Percentiles rank a stretch among this genome's conserved stretches.
phyloP scores from a whole-genome alignment of 2,113 vertebrate genomes.

The Prinia subflava region DNA sequence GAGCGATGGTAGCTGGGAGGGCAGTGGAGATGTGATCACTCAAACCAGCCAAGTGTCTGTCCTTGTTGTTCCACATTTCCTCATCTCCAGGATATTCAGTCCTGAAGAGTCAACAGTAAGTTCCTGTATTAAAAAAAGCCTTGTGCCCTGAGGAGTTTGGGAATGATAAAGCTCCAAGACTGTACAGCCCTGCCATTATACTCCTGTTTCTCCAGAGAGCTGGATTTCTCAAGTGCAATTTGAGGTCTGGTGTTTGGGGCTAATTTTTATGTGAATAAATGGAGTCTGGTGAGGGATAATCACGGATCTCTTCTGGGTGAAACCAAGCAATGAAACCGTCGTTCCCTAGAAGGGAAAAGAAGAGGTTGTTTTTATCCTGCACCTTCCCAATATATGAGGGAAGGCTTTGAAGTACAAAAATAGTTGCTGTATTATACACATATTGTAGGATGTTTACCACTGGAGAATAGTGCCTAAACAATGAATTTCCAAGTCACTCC shows the following conservation, averaged over 20 bases:
- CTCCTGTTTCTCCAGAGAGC: neutral
- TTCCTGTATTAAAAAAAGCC: neutral
- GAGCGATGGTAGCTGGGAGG: neutral
- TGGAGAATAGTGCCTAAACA: conserved; percentile 41
- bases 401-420: conserved; percentile 62
- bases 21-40: neutral
- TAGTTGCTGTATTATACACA: conserved; percentile 51
- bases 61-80: neutral
- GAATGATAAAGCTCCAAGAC: neutral
- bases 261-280: neutral
- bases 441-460: conserved; percentile 55
- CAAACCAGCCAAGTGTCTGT: neutral
- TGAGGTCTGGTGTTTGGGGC: neutral
- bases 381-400: conserved; percentile 8
- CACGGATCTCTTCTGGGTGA: neutral
- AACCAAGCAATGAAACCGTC: neutral
- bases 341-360: neutral
- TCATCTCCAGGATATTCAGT: conserved; percentile 18
- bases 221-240: neutral
- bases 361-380: conserved; percentile 30
- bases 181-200: neutral
- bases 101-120: conserved; percentile 33
- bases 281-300: neutral
- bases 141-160: neutral
- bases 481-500: conserved; percentile 45